These are phyloP conservation scores for Lysandra coridon DNA, from an alignment of 2,888 invertebrate species.

Conservation along the genomic window DNA sequence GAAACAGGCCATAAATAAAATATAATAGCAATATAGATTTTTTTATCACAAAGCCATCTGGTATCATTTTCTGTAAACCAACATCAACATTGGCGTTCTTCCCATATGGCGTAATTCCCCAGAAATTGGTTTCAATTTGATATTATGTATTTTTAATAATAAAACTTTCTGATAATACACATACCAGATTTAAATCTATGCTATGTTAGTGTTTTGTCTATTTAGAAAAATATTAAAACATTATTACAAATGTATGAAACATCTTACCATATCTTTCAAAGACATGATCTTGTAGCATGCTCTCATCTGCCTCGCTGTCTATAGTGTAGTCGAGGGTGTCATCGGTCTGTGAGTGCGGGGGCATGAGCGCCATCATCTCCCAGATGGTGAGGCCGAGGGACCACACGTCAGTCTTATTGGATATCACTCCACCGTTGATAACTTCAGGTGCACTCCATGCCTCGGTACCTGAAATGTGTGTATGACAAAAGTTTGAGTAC, in stretches of 20 bases:
- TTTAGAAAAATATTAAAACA: no score
- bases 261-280: slow-evolving; percentile 60
- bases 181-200: no score
- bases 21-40: no score
- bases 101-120: no score
- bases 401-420: slow-evolving; percentile 89
- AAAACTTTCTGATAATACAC: no score
- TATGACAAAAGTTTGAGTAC: not conserved
- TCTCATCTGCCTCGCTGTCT: slow-evolving; percentile 45
- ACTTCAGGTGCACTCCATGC: slow-evolving; percentile 92
- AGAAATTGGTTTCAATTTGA: no score
- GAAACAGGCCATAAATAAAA: no score
- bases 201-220: no score
- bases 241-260: not conserved
- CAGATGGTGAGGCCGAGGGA: slow-evolving; percentile 88
- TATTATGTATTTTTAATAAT: no score
- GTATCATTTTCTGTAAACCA: no score
- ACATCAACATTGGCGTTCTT: no score
- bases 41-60: no score
- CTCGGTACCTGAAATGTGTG: slow-evolving; percentile 81
- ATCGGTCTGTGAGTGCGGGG: slow-evolving; percentile 80
- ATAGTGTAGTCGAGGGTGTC: slow-evolving; percentile 53
- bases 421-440: slow-evolving; percentile 80
- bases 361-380: slow-evolving; percentile 88
- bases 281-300: slow-evolving; percentile 51